These are phyloP conservation scores for Perizoma affinitatum DNA, from an alignment of 2,888 invertebrate species.

Conservation along the genomic window DNA sequence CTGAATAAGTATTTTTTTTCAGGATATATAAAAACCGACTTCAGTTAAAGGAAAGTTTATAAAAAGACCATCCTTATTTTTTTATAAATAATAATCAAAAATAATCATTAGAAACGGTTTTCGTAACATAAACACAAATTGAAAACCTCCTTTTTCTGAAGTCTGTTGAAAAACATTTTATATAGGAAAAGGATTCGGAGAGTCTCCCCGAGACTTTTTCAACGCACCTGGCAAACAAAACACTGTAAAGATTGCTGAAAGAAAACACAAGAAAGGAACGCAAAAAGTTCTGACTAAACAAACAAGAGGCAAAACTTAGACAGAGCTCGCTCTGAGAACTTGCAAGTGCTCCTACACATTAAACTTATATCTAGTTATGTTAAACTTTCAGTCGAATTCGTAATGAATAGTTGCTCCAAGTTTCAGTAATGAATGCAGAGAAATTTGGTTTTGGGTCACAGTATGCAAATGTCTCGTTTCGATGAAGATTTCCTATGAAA, in stretches of 20 bases:
- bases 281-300: conserved; percentile 4
- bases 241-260: neutral
- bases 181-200: too few species aligned
- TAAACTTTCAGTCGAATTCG: conserved; percentile 37
- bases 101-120: too few species aligned
- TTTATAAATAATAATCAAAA: too few species aligned
- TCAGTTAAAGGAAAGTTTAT: too few species aligned
- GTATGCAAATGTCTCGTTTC: conserved; percentile 27
- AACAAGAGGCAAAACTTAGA: conserved; percentile 26
- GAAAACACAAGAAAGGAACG: conserved; percentile 4
- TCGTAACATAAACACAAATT: too few species aligned
- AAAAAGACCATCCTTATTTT: too few species aligned
- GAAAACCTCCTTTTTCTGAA: too few species aligned
- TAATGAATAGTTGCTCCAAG: conserved; percentile 43
- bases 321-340: conserved; percentile 12
- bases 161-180: too few species aligned
- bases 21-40: too few species aligned
- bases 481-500: conserved; percentile 16
- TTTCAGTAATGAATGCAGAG: conserved; percentile 29
- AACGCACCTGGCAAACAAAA: too few species aligned
- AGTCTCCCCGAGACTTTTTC: too few species aligned
- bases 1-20: too few species aligned
- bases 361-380: conserved; percentile 43
- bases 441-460: conserved; percentile 16
- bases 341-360: conserved; percentile 34